A percentile compares a stretch with the other conserved stretches of the same genome.
These are phyloP conservation scores for Anguilla megastoma DNA, from an alignment of 2,797 vertebrate genomes.

Conservation along the genomic window DNA sequence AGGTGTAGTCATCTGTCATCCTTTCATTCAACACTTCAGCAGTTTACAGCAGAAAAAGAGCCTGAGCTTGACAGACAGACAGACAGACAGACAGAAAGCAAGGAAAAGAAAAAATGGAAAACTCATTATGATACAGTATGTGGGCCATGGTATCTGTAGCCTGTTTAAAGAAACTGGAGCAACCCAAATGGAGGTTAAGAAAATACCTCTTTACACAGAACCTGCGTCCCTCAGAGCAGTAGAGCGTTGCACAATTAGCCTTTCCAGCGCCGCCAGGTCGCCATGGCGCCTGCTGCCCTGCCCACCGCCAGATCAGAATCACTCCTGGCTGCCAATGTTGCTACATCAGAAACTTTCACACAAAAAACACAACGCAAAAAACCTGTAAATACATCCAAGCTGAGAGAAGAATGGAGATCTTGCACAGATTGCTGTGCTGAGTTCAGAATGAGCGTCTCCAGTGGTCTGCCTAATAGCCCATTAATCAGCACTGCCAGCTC, in stretches of 20 bases:
- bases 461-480: slow-evolving; percentile 49
- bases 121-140: not conserved
- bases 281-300: slow-evolving; percentile 59
- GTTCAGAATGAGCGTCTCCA: slow-evolving; percentile 59
- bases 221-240: slow-evolving; percentile 44
- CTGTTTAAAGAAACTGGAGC: slow-evolving; percentile 22
- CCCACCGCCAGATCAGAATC: slow-evolving; percentile 56
- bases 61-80: not conserved
- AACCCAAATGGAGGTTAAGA: not conserved
- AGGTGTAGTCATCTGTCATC: slow-evolving; percentile 55
- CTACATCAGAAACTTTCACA: slow-evolving; percentile 52
- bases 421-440: slow-evolving; percentile 66
- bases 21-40: slow-evolving; percentile 44
- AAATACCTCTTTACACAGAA: slow-evolving; percentile 29
- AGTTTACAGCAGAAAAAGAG: slow-evolving; percentile 19
- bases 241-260: slow-evolving; percentile 61
- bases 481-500: slow-evolving; percentile 58
- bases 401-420: slow-evolving; percentile 32
- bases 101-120: not conserved
- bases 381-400: slow-evolving; percentile 64
- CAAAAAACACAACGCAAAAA: slow-evolving; percentile 57
- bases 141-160: not conserved
- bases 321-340: slow-evolving; percentile 63
- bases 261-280: slow-evolving; percentile 58
- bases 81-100: not conserved